Evolutionary conservation across 2,797 vertebrate genomes (phyloP).

Genomic region (Eurystomus glaucurus): DNA sequence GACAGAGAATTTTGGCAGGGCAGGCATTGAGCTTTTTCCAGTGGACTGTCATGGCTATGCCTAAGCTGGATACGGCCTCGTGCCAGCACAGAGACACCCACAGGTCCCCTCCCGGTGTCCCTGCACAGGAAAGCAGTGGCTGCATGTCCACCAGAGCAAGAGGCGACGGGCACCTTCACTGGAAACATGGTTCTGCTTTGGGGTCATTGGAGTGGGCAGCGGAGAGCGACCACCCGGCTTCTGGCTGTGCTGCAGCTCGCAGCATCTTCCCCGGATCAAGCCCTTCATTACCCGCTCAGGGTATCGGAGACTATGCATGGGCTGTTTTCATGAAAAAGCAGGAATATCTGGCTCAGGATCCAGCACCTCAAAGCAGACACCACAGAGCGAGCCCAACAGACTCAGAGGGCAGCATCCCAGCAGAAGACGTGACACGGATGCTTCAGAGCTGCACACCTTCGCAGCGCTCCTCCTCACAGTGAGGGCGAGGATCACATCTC

Average conservation of each 20-base stretch:
- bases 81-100: neutral
- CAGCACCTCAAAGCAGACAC: neutral
- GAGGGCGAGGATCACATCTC: neutral
- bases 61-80: too few species aligned
- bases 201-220: neutral
- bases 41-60: neutral
- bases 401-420: neutral
- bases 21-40: neutral
- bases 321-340: neutral
- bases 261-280: neutral
- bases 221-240: neutral
- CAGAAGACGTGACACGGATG: neutral
- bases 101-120: neutral
- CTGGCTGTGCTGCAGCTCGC: neutral
- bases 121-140: neutral
- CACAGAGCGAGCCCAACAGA: neutral
- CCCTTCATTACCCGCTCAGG: fast-evolving
- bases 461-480: neutral
- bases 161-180: neutral
- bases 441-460: neutral
- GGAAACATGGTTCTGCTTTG: neutral
- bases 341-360: neutral
- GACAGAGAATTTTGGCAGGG: neutral
- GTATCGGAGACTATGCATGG: neutral
- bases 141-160: neutral